A percentile compares a stretch with the other conserved stretches of the same genome.
Conservation (phyloP, 2,797 vertebrate species). For the Myoxocephalus aenaeus region DNA sequence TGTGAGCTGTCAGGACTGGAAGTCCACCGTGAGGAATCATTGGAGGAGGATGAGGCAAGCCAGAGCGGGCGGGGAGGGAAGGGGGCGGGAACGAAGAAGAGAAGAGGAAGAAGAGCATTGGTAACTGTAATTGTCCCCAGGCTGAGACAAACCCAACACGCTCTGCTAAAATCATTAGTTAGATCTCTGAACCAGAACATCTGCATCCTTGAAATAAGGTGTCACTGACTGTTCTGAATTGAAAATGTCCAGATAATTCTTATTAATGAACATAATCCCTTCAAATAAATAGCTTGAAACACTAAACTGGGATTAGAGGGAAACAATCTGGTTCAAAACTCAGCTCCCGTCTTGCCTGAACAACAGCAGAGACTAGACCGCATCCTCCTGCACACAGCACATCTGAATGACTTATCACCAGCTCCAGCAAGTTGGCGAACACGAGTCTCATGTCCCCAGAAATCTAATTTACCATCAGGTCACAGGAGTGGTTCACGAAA, state of each 20-base stretch:
- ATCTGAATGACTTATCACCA: slow-evolving; percentile 37
- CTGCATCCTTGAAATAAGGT: background rate
- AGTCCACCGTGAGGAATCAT: slow-evolving; percentile 44
- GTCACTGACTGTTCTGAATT: background rate
- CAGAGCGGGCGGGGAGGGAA: background rate
- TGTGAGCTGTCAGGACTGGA: slow-evolving; percentile 54
- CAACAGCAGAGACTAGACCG: slow-evolving; percentile 14
- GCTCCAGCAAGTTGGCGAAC: slow-evolving; percentile 47
- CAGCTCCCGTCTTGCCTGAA: slow-evolving; percentile 4
- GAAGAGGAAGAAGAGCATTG: slow-evolving; percentile 13
- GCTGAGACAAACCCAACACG: background rate
- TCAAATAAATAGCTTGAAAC: slow-evolving; percentile 3
- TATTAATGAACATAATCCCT: background rate
- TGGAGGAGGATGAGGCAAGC: slow-evolving; percentile 19
- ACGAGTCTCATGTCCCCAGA: slow-evolving; percentile 54
- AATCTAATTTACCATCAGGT: slow-evolving; percentile 63
- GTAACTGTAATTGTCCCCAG: slow-evolving; percentile 6
- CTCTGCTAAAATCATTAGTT: background rate
- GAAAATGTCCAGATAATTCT: background rate
- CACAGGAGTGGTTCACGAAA: slow-evolving; percentile 47
- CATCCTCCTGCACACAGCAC: slow-evolving; percentile 10
- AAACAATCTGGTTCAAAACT: slow-evolving; percentile 15
- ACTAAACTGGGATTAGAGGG: background rate
- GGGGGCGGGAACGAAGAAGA: slow-evolving; percentile 3
- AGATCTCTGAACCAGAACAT: background rate